Percentiles rank a stretch among this genome's conserved stretches.
These are phyloP conservation scores for Macrostomum cliftonense DNA, from an alignment of 2,888 invertebrate genomes.

Conservation along the genomic window DNA sequence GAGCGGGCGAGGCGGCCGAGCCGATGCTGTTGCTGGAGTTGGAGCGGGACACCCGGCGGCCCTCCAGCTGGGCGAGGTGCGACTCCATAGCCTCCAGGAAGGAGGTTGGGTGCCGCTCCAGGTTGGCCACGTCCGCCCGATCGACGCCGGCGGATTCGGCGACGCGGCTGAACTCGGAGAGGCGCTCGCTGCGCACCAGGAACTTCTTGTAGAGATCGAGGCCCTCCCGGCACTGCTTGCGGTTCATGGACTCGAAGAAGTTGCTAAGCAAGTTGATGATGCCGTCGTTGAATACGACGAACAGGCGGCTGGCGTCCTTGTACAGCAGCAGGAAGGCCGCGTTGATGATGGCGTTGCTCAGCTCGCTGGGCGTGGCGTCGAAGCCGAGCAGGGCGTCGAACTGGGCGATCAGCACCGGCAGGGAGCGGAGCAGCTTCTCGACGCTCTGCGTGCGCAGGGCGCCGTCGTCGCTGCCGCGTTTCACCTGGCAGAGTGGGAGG, in stretches of 20 bases:
- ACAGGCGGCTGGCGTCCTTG: slow-evolving; percentile 89
- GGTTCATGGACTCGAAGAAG: slow-evolving; percentile 56
- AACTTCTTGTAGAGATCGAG: slow-evolving; percentile 96
- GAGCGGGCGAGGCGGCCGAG: too few relatives aligned
- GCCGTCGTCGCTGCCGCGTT: slow-evolving; percentile 74
- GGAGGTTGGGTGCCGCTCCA: slow-evolving; percentile 64
- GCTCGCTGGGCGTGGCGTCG: slow-evolving; percentile 83
- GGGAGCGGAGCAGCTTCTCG: slow-evolving; percentile 77
- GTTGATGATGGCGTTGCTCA: slow-evolving; percentile 94
- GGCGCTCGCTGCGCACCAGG: slow-evolving; percentile 89
- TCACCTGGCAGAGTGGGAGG: neutral
- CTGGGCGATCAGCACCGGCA: slow-evolving; percentile 83
- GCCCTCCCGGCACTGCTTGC: slow-evolving; percentile 90
- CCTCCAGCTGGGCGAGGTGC: slow-evolving; percentile 76
- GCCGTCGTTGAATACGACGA: slow-evolving; percentile 98
- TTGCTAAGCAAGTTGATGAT: slow-evolving; percentile 79
- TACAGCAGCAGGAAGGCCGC: slow-evolving; percentile 97
- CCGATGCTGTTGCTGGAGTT: too few relatives aligned
- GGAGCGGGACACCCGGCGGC: slow-evolving; percentile 30
- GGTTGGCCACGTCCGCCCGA: neutral
- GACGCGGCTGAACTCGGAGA: slow-evolving; percentile 79
- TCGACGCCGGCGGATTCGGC: slow-evolving; percentile 36
- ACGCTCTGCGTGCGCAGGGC: slow-evolving; percentile 86
- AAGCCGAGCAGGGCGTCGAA: slow-evolving; percentile 86
- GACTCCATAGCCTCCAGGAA: slow-evolving; percentile 86